Percentiles rank a stretch among this genome's conserved stretches.
Evolutionary conservation across 1,140 invertebrate genomes (phyloP).

Genomic region (Octopus sinensis): DNA sequence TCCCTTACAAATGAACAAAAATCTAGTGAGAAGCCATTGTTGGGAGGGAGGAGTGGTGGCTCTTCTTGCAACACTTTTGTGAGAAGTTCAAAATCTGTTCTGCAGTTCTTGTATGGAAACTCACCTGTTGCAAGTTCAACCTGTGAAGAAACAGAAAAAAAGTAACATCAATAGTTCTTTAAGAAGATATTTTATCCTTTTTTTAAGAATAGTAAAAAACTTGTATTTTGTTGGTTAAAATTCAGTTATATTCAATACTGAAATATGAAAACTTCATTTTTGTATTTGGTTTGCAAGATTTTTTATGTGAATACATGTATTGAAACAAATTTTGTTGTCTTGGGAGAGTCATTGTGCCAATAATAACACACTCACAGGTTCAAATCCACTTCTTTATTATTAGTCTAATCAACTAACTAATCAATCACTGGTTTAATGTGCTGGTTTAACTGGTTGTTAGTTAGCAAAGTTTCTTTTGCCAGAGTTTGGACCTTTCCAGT

Average conservation of each 20-base stretch:
- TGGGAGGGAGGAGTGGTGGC: constrained; percentile 50
- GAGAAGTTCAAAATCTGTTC: constrained; percentile 58
- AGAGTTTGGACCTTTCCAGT: too few relatives aligned
- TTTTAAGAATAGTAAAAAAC: neutral
- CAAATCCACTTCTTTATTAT: too few relatives aligned
- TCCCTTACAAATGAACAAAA: constrained; percentile 56
- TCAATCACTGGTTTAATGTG: too few relatives aligned
- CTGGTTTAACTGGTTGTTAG: too few relatives aligned
- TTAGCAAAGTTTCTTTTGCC: too few relatives aligned
- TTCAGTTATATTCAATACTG: neutral
- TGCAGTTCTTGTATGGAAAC: constrained; percentile 58
- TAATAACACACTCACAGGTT: too few relatives aligned
- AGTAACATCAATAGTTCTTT: neutral
- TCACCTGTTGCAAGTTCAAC: constrained; percentile 64
- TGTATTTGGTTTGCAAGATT: too few relatives aligned
- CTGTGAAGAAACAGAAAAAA: constrained; percentile 29
- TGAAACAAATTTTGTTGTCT: too few relatives aligned
- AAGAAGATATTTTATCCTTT: neutral
- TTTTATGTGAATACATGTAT: too few relatives aligned
- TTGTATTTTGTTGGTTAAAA: neutral
- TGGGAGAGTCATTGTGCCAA: too few relatives aligned
- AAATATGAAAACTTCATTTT: neutral
- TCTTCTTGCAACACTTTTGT: constrained; percentile 56
- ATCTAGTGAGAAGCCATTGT: constrained; percentile 49
- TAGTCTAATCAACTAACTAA: too few relatives aligned